These are phyloP conservation scores for Metallyticus violacea DNA, from an alignment of 2,888 invertebrate species.

Conservation along the genomic window DNA sequence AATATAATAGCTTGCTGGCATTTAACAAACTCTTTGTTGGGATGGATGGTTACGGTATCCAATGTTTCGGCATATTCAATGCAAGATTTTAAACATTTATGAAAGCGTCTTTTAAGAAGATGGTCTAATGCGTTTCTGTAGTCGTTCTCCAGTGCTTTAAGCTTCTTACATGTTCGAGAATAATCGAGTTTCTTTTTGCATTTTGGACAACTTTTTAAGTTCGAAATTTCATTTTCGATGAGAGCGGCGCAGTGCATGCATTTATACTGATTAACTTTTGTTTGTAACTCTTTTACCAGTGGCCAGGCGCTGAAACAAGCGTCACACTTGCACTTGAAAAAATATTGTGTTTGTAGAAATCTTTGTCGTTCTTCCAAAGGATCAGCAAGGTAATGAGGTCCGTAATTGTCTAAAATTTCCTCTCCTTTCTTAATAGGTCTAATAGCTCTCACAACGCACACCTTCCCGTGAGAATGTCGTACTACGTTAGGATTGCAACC, in stretches of 20 bases:
- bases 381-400: constrained; percentile 46
- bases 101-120: neutral
- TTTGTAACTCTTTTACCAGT: constrained; percentile 35
- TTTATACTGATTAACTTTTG: neutral
- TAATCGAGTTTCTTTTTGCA: constrained; percentile 19
- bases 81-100: constrained; percentile 13
- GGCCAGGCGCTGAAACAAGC: constrained; percentile 47
- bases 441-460: constrained; percentile 40
- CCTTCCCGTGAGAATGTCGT: constrained; percentile 42
- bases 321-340: constrained; percentile 47
- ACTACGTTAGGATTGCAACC: constrained; percentile 49
- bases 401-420: constrained; percentile 51
- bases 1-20: constrained; percentile 21
- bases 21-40: constrained; percentile 15
- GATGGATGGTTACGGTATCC: constrained; percentile 14
- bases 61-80: neutral
- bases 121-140: constrained; percentile 13
- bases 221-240: neutral
- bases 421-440: constrained; percentile 43
- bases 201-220: constrained; percentile 2
- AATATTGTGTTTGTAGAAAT: constrained; percentile 45
- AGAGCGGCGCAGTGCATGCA: constrained; percentile 10
- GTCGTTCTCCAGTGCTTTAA: neutral
- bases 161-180: neutral
- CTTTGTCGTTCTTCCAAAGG: constrained; percentile 41